phyloP scores from a whole-genome alignment of 1,140 invertebrate genomes.

The Pollicipes pollicipes region DNA sequence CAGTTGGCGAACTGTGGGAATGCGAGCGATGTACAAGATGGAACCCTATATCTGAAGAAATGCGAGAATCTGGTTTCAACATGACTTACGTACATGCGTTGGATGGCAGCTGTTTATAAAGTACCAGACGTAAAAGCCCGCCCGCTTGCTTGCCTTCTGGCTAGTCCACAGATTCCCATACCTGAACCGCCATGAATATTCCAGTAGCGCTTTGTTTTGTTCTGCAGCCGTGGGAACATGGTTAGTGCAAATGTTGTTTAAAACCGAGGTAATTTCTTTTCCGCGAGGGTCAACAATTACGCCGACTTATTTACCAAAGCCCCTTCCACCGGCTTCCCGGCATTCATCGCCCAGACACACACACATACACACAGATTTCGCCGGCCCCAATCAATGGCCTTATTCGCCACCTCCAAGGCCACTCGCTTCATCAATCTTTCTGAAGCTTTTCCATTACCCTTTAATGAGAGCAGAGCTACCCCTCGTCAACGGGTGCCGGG shows the following conservation, averaged over 20 bases:
- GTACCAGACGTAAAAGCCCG: too few relatives aligned
- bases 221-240: not conserved
- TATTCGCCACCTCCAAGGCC: not conserved
- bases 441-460: conserved; percentile 1
- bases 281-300: not conserved
- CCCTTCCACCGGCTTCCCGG: not conserved
- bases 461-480: not conserved
- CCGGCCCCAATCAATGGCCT: not conserved
- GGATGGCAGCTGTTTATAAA: too few relatives aligned
- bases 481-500: not conserved
- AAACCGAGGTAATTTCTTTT: not conserved
- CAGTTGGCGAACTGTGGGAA: too few relatives aligned
- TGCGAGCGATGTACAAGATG: too few relatives aligned
- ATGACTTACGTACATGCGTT: too few relatives aligned
- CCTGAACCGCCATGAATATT: too few relatives aligned
- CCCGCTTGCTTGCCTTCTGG: too few relatives aligned
- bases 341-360: not conserved
- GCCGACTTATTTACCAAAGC: not conserved
- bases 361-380: not conserved
- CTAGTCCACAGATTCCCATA: too few relatives aligned
- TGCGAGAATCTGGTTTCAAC: too few relatives aligned
- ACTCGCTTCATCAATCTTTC: not conserved
- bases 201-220: not conserved
- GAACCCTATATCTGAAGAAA: too few relatives aligned
- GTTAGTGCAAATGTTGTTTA: not conserved